A percentile compares a stretch with the other conserved stretches of the same genome.
These are phyloP conservation scores for Chelonus insularis DNA, from an alignment of 1,140 invertebrate genomes.

Conservation along the genomic window DNA sequence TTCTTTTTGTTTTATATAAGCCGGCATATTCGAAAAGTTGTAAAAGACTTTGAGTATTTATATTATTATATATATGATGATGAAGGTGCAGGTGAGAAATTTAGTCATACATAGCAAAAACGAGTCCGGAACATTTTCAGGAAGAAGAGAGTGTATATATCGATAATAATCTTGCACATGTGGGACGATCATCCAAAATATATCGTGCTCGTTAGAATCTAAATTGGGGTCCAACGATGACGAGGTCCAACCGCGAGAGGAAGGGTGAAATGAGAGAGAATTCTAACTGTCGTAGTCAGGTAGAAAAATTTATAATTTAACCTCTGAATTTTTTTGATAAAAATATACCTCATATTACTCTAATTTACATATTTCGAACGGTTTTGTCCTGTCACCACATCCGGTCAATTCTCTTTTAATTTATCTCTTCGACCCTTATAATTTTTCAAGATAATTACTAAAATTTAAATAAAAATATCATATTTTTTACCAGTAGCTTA, in stretches of 20 bases:
- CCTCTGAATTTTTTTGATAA: slow-evolving; percentile 1
- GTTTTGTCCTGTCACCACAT: slow-evolving; percentile 13
- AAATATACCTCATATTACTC: slow-evolving; percentile 8
- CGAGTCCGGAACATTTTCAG: slow-evolving; percentile 3
- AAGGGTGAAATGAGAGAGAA: not conserved
- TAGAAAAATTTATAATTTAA: slow-evolving; percentile 17
- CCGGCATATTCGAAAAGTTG: not conserved
- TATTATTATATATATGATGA: not conserved
- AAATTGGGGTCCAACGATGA: slow-evolving; percentile 43
- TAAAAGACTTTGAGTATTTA: not conserved
- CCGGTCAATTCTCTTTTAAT: slow-evolving; percentile 7
- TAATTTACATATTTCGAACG: slow-evolving; percentile 16
- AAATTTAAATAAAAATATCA: slow-evolving; percentile 1
- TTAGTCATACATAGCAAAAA: not conserved
- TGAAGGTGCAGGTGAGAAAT: slow-evolving; percentile 8
- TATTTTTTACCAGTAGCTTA: not conserved
- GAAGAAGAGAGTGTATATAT: slow-evolving; percentile 19
- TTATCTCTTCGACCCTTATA: slow-evolving; percentile 1
- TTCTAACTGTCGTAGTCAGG: not conserved
- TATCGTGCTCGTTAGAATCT: slow-evolving; percentile 52
- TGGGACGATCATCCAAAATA: slow-evolving; percentile 49
- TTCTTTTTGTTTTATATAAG: not conserved
- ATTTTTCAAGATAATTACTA: slow-evolving; percentile 8
- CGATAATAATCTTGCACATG: slow-evolving; percentile 54
- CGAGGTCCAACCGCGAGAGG: not conserved